Evolutionary conservation across 2,888 invertebrate genomes (phyloP).

Genomic region (Limnephilus rhombicus): DNA sequence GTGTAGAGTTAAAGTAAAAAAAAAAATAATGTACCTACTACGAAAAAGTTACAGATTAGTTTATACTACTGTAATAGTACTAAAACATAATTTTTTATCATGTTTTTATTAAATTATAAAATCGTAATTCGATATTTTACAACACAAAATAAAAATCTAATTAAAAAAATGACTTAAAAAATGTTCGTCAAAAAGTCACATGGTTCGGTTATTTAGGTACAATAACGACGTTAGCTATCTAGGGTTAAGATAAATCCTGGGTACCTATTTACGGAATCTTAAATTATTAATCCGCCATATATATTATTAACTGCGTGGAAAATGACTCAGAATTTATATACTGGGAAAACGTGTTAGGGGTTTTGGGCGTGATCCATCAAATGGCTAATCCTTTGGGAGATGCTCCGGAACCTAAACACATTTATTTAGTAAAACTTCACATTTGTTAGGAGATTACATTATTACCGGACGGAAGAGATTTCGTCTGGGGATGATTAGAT

Average conservation of each 20-base stretch:
- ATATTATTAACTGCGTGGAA: slow-evolving; percentile 7
- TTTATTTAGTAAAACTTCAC: slow-evolving; percentile 46
- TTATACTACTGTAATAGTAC: no score
- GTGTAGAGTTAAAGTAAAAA: no score
- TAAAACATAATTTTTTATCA: no score
- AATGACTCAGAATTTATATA: slow-evolving; percentile 33
- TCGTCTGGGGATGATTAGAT: neutral
- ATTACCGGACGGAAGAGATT: neutral
- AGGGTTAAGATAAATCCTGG: neutral
- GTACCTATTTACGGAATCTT: neutral
- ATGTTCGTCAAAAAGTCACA: no score
- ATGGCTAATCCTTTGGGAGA: slow-evolving; percentile 42
- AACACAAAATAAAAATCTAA: no score
- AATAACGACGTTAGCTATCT: no score
- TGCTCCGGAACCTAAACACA: slow-evolving; percentile 29
- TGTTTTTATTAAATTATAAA: no score
- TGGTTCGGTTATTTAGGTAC: no score
- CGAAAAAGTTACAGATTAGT: no score
- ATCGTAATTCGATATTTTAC: no score
- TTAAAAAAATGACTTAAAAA: no score
- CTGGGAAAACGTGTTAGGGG: slow-evolving; percentile 34
- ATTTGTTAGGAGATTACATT: slow-evolving; percentile 40
- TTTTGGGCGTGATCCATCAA: slow-evolving; percentile 29
- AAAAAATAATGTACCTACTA: no score
- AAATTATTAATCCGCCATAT: neutral